Base-by-base conservation (phyloP, 1,140 invertebrate genomes). In the Drosophila mojavensis region DNA sequence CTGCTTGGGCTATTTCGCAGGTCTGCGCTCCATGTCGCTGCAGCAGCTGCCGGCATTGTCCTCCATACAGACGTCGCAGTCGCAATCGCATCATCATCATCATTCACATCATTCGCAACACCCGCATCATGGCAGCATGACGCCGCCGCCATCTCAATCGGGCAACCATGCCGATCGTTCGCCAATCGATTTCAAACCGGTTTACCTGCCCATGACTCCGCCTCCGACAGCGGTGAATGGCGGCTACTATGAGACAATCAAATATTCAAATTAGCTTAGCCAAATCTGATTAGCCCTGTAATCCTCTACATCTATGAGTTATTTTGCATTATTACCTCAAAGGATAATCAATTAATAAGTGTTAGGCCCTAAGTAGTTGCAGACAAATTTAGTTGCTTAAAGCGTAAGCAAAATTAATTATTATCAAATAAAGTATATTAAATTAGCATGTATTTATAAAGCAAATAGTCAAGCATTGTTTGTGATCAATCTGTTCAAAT, bases 141-240 rank as follows among this genome's bases (percentile, higher is more conserved):
- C 89, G 5, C 82, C 89, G 65, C 77, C 90, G 67, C 78, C 89
- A 75, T 85, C 81, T 45, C 85, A 86, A 11, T 69, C 85, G 26
- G 78, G 90, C 53, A 88, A 77, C 33, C 82, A 88, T 72, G 84
- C 64, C 36, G 83, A 79, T 51, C 76, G 82, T 45, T 75, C 79
- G 53, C 79, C 89, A 7, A 78, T 92, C 48, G 91, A 92, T 68
- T 78, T 81, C 5, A 92, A 92, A 78, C 81, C 83, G 61, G 78
- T 85, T 70, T 92, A 91, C 73, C 79, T 92, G 50, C 73, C 91
- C 39, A 82, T 84, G 65, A 89, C 89, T 47, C 89, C 91, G 63
- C 89, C 91, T 20, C 78, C 90, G 5, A 76, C 67, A 3, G 62
- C 69, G 55, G 64, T 89, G 69, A 17, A 62, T 43, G 56, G 62